Evolutionary conservation across 1,140 invertebrate species (phyloP), one percentile per base, ranked within the genome.

Genomic region (Zaprionus davidi): DNA sequence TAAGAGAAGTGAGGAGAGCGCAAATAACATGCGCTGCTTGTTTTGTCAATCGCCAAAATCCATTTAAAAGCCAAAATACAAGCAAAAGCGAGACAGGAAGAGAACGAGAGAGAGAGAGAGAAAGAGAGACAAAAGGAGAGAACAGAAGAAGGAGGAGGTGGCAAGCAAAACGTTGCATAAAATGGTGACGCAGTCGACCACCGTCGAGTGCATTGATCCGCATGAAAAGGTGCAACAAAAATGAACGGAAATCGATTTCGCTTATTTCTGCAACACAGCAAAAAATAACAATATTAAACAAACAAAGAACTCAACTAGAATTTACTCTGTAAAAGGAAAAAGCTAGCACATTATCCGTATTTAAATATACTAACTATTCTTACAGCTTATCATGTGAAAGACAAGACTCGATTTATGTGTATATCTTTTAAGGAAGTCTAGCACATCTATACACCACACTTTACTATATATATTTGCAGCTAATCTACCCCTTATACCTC

Each of bases 241-340:
- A 36, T 74, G 58, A 70, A 70, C 70, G 70, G 62, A 76, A 76
- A 76, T 76, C 74, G 74, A 76, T 76, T 76, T 76, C 38, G 74
- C 66, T 71, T 62, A 69, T 74, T 69, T 74, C 36, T 56, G 28
- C 58, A 46, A 62, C 34, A 53, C 26, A 55, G 44, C 22, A 49
- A 71, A 12, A 28, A 38, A 38, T n/a, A 53, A 55, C 17, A 36
- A 55, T 7, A 26, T 17, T 9, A 11, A 12, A 68, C 9, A 46
- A 17, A n/a, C n/a, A 24, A 56, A 38, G 20, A 46, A n/a, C 12
- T 6, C 7, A 26, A 71, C 68, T 36, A 26, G 0, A 15, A 15
- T 2, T 56, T 71, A 38, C 49, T 11, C 31, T 34, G 31, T 34
- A 34, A 11, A 11, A 34, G 3, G 31, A 11, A 2, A 34, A 34